Base-by-base conservation (phyloP, 2,113 vertebrate genomes). In the Mungos mungo region DNA sequence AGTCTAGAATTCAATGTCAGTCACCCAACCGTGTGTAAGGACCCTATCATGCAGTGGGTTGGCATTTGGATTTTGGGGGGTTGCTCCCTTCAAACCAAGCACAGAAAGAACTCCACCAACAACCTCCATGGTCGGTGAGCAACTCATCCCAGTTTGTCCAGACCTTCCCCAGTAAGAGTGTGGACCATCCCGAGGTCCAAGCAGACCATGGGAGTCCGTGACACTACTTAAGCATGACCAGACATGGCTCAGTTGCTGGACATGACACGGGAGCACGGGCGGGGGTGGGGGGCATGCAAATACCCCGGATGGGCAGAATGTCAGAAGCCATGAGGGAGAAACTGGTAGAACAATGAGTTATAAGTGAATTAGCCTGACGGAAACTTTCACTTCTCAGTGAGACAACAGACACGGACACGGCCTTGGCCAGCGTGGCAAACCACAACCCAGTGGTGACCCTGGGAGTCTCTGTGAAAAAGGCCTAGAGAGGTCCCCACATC, bases 231-330 rank as follows among this genome's bases (percentile, higher is more conserved):
- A 66, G 71, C 31, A 47, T 47, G n/a, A 54, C 31, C 29, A 35
- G 31, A 18, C 5, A 8, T 25, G 13, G 19, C 41, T 71, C 29
- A 18, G 1, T 2, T 2, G 21, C 31, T 41, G 3, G 15, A 0
- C 1, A 0, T n/a, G 52, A 16, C n/a, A 0, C 2, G 12, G 82
- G 54, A n/a, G 23, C 41, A 7, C 5, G 7, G 45, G 45, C 45
- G 1, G 45, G 8, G 1, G 0, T 21, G 45, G 35, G 25, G 5
- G 5, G 45, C 6, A 0, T 2, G 41, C 10, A 8, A 2, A 18
- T n/a, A 13, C 0, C n/a, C 18, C 27, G n/a, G 29, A 19, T 7
- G 3, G 27, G 38, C 9, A 15, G 68, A 33, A 57, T 38, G 69
- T 45, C 16, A 31, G 81, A 33, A 33, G 23, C 38, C 23, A 0